Evolutionary conservation across 1,140 invertebrate species (phyloP).

Genomic region (Heliconius congener): DNA sequence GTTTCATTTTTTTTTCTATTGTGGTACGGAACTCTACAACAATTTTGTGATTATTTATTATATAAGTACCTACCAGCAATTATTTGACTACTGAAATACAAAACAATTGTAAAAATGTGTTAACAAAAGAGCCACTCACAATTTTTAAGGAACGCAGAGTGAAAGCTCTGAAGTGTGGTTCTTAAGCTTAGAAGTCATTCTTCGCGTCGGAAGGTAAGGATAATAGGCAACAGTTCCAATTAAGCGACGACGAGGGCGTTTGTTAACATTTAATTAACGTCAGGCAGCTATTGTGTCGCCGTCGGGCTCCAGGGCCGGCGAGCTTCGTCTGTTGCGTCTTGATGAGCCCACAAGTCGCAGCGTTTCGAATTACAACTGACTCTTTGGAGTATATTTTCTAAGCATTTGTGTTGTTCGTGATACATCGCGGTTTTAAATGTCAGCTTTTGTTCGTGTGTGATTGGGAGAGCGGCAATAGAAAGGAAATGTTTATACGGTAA

Average conservation of each 20-base stretch:
- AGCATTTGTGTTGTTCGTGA: conserved; percentile 34
- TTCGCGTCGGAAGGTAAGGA: conserved; percentile 74
- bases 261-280: conserved; percentile 82
- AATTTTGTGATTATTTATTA: not conserved
- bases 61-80: not conserved
- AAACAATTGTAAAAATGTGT: conserved; percentile 32
- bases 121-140: conserved; percentile 46
- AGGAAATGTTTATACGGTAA: conserved; percentile 1
- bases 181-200: conserved; percentile 72
- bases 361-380: conserved; percentile 54
- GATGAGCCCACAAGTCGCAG: conserved; percentile 68
- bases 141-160: conserved; percentile 33
- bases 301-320: conserved; percentile 62
- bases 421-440: conserved; percentile 46
- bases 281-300: conserved; percentile 75
- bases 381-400: conserved; percentile 32
- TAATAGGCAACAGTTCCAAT: conserved; percentile 81
- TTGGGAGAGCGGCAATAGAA: conserved; percentile 31
- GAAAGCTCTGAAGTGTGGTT: conserved; percentile 66
- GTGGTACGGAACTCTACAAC: no score
- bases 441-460: not conserved
- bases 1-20: no score
- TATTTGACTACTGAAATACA: conserved; percentile 19
- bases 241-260: conserved; percentile 79
- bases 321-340: conserved; percentile 66